These are phyloP conservation scores for Urosaurus nigricauda DNA, from an alignment of 2,797 vertebrate species.

Conservation along the genomic window DNA sequence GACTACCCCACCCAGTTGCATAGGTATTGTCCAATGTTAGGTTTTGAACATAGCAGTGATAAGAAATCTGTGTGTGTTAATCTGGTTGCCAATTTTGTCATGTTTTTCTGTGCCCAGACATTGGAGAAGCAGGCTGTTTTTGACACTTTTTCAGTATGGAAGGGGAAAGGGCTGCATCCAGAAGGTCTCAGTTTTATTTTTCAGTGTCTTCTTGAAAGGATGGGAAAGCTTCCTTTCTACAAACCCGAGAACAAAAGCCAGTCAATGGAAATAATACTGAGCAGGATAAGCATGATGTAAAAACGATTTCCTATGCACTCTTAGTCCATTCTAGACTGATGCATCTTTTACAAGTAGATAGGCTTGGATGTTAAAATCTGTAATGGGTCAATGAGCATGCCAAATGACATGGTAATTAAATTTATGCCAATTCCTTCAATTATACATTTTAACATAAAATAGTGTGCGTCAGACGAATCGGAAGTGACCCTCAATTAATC, in stretches of 20 bases:
- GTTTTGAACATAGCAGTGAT: not conserved
- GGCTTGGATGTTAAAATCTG: not conserved
- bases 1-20: conserved; percentile 76
- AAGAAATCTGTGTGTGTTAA: not conserved
- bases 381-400: not conserved
- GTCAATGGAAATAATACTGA: not conserved
- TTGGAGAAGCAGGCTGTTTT: not conserved
- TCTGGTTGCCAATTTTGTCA: not conserved
- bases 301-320: not conserved
- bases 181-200: not conserved
- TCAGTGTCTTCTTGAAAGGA: too few species aligned
- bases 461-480: not conserved
- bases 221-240: not conserved
- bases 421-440: not conserved
- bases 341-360: not conserved
- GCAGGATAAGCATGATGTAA: not conserved
- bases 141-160: not conserved
- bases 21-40: conserved; percentile 71
- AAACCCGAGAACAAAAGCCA: not conserved
- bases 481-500: not conserved
- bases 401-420: not conserved
- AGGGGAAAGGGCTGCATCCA: not conserved
- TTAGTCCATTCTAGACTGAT: not conserved
- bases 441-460: not conserved
- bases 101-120: not conserved